phyloP scores from a whole-genome alignment of 2,113 vertebrate species.

The Origma solitaria region DNA sequence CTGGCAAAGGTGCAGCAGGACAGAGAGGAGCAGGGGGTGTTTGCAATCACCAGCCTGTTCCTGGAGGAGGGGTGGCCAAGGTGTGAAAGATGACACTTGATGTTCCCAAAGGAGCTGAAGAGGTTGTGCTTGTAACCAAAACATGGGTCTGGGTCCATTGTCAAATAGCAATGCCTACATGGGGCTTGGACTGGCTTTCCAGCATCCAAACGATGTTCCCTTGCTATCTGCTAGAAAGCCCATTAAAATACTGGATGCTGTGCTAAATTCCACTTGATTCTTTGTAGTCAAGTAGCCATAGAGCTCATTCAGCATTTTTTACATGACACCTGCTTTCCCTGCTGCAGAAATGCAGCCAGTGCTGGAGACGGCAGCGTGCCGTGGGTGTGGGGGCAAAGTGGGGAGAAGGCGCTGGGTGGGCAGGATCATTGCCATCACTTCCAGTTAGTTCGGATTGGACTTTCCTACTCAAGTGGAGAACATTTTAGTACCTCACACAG shows the following conservation, averaged over 20 bases:
- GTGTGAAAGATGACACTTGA: background rate
- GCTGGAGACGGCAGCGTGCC: rapidly evolving
- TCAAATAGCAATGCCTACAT: background rate
- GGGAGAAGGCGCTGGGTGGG: rapidly evolving
- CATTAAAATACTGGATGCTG: background rate
- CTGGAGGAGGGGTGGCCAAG: background rate
- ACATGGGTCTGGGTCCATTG: rapidly evolving
- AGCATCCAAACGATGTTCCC: background rate
- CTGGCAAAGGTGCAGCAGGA: background rate
- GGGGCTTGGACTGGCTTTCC: background rate
- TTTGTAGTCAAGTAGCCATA: background rate
- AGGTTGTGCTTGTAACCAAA: background rate
- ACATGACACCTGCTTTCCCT: background rate
- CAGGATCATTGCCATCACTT: background rate
- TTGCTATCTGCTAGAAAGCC: background rate
- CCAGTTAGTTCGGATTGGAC: background rate
- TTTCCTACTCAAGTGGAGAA: background rate
- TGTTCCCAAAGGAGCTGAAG: background rate
- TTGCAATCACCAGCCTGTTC: background rate
- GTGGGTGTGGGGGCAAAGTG: rapidly evolving
- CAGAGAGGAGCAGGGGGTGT: background rate
- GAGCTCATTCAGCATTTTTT: background rate
- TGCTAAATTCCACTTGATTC: background rate
- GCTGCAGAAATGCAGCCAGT: background rate
- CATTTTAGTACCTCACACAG: background rate